Evolutionary conservation across 2,113 vertebrate genomes (phyloP), one percentile per base, ranked within the genome.

Genomic region (Lasiurus borealis): DNA sequence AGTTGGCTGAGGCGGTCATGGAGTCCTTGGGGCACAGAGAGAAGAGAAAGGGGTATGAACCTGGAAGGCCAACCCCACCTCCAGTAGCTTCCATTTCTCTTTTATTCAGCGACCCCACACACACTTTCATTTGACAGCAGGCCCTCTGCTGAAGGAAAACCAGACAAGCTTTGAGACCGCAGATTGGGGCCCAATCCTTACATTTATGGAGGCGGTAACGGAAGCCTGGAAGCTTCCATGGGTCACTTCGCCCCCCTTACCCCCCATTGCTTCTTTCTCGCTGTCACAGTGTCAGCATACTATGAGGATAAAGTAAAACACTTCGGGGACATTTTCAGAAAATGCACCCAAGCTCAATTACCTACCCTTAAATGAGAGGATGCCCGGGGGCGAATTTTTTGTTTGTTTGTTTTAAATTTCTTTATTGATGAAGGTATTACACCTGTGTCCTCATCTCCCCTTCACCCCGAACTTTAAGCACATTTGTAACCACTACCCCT

Each of bases 91-190:
- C 76, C 12, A n/a, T 27, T 76, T 82, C 85, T 88, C 71, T 87
- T 71, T 84, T 27, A 82, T 29, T 73, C 23, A 29, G 87, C 18
- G 59, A 95, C 73, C 84, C 52, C 72, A 36, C 69, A 72, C 89
- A 95, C 89, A 93, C 72, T 78, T 89, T 52, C 54, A 90, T 52
- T 92, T 95, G 87, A 82, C 77, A 92, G 94, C 0, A 23, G 52
- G 75, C 93, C 87, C 94, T 87, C 66, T 85, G 76, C 90, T 40
- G 77, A 95, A 93, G 88, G 68, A 85, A 92, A 94, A 86, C 86
- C 19, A n/a, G n/a, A n/a, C 29, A 85, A 78, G 72, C 85, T 46
- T 83, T 90, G 73, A 92, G 96, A 90, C 18, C 52, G 88, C 62
- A 27, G 77, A 85, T 62, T 81, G 1, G 31, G 57, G 88, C 90